A percentile compares a stretch with the other conserved stretches of the same genome.
Conservation (phyloP, 2,888 invertebrate genomes). For the Tethea ocularis region DNA sequence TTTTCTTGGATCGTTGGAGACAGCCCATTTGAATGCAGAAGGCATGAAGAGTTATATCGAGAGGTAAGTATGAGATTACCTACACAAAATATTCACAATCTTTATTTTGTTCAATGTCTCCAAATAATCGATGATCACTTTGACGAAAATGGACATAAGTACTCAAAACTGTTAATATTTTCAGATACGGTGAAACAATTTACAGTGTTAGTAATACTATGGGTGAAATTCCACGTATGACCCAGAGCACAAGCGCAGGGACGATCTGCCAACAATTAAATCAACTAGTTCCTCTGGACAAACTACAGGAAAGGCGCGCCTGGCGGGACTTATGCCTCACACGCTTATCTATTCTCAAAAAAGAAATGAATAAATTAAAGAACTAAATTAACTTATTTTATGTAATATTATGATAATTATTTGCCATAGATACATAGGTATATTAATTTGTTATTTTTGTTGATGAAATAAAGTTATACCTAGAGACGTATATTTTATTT, state of each 20-base stretch:
- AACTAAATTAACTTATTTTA: constrained; percentile 31
- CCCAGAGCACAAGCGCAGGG: constrained; percentile 84
- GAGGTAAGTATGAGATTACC: constrained; percentile 52
- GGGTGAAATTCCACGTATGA: constrained; percentile 89
- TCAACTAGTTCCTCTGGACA: constrained; percentile 88
- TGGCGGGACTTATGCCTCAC: constrained; percentile 94
- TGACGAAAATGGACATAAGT: neutral
- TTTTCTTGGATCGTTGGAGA: constrained; percentile 96
- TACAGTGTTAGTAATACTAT: constrained; percentile 87
- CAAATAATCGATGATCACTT: neutral
- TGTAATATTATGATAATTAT: constrained; percentile 13
- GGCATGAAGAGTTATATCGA: constrained; percentile 87
- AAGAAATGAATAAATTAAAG: constrained; percentile 83
- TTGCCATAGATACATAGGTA: too few relatives aligned
- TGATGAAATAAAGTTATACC: neutral
- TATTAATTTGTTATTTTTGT: neutral
- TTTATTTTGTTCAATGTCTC: neutral
- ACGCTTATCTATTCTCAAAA: constrained; percentile 90
- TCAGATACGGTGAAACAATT: constrained; percentile 83
- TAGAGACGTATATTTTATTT: too few relatives aligned
- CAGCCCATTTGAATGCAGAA: constrained; percentile 97
- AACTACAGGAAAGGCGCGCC: constrained; percentile 88
- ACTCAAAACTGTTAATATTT: constrained; percentile 17
- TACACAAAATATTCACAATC: neutral
- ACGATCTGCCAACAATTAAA: constrained; percentile 89